These are phyloP conservation scores for Danaus chrysippus DNA, from an alignment of 2,888 invertebrate genomes.

Conservation along the genomic window DNA sequence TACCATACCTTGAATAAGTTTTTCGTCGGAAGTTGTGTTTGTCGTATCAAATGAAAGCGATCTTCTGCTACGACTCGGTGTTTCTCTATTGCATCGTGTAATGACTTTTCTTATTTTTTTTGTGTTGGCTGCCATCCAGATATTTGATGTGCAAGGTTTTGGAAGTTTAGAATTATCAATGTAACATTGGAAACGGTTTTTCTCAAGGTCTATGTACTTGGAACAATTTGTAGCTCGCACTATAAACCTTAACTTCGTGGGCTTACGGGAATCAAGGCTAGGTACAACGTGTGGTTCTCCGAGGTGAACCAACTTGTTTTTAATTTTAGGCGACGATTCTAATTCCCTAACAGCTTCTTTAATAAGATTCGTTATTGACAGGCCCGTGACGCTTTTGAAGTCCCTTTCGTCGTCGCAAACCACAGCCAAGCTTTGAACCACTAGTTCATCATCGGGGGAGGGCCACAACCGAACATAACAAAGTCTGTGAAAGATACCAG, in stretches of 20 bases:
- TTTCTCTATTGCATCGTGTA: conserved; percentile 38
- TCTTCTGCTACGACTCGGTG: conserved; percentile 40
- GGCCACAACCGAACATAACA: conserved; percentile 60
- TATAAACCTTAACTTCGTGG: conserved; percentile 51
- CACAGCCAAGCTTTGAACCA: conserved; percentile 45
- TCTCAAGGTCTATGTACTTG: conserved; percentile 38
- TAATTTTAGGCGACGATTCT: conserved; percentile 43
- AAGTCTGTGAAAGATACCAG: conserved; percentile 49
- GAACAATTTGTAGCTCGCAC: conserved; percentile 54
- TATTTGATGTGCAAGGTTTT: conserved; percentile 47
- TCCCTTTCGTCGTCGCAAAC: conserved; percentile 56
- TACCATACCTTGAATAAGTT: conserved; percentile 49
- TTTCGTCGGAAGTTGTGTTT: conserved; percentile 46
- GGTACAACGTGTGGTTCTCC: conserved; percentile 57
- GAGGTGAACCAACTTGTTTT: conserved; percentile 49
- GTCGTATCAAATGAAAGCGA: conserved; percentile 37
- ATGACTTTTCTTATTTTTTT: conserved; percentile 43
- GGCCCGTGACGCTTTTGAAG: conserved; percentile 50
- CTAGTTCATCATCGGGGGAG: conserved; percentile 54
- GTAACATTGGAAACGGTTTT: conserved; percentile 42
- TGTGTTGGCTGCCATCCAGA: conserved; percentile 48
- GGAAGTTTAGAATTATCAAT: conserved; percentile 41
- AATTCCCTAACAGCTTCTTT: conserved; percentile 46
- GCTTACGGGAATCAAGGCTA: conserved; percentile 46
- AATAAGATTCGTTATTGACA: conserved; percentile 46